Evolutionary conservation across 2,888 invertebrate genomes (phyloP), one percentile per base, ranked within the genome.

Genomic region (Leptarthrus brevirostris): DNA sequence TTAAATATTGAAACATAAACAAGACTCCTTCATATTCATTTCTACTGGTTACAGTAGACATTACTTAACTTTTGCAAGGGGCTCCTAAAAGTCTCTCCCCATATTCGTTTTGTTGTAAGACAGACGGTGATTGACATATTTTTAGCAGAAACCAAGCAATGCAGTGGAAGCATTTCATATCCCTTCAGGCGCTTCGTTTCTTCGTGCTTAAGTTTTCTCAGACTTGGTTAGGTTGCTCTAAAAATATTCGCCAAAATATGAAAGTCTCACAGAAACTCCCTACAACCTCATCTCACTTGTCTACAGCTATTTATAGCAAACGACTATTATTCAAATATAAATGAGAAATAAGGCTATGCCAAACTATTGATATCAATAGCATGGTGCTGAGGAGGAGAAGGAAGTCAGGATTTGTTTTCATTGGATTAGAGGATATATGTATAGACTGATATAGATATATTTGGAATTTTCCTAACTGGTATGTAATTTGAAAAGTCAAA

Each of bases 51-150:
- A 6, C 12, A 6, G 10, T 6, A 12, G 1, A 30, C 58, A 58
- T 58, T 36, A 20, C 36, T 58, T 36, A 58, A 34, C 20, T 34
- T 58, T 58, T 26, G 36, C 36, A 20, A 20, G 44, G 24, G 64
- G 64, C 64, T 64, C 64, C 64, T 8, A 20, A 58, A 22, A 58
- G 58, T 36, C 40, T 58, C 36, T 30, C 6, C 12, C 22, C 53
- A 34, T 53, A 20, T 16, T 12, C 20, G 22, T 22, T 53, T 24
- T 53, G 10, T 24, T 22, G 24, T 6, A 36, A 53, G 70, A 53
- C 70, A 70, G 70, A 70, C 70, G 53, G 70, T 36, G 53, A 70
- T 70, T 70, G 70, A 70, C 70, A 70, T 70, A 70, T 53, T 70
- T 70, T 70, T 53, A 53, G 52, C 53, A 53, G 52, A 18, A 70